A percentile compares a stretch with the other conserved stretches of the same genome.
These are phyloP conservation scores for Ctenosaura bakeri DNA, from an alignment of 2,797 vertebrate genomes.

Conservation along the genomic window DNA sequence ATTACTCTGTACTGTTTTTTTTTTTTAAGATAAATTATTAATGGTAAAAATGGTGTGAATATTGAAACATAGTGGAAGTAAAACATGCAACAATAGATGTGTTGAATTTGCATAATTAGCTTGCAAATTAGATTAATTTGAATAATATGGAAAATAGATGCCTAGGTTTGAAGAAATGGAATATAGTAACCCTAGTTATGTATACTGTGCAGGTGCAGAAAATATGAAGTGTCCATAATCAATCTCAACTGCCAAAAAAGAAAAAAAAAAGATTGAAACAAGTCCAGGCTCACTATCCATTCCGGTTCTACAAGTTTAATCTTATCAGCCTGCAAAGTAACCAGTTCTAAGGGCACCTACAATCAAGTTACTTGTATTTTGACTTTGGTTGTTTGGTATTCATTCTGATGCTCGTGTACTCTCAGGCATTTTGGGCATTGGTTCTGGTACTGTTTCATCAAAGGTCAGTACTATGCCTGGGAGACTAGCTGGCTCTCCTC, in stretches of 20 bases:
- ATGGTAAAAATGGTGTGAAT: too few species aligned
- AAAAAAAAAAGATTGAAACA: neutral
- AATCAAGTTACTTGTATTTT: neutral
- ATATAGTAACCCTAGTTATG: neutral
- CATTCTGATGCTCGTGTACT: neutral
- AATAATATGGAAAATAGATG: too few species aligned
- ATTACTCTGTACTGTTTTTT: too few species aligned
- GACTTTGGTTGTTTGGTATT: neutral
- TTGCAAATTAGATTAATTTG: too few species aligned
- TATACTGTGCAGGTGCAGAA: neutral
- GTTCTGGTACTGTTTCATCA: too few species aligned
- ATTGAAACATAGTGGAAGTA: too few species aligned
- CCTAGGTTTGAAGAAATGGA: too few species aligned
- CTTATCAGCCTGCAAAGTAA: neutral
- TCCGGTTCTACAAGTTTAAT: neutral
- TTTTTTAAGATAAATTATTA: too few species aligned
- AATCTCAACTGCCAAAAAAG: neutral
- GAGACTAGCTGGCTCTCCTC: too few species aligned
- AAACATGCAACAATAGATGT: too few species aligned
- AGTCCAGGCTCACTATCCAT: neutral
- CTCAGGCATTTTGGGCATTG: neutral
- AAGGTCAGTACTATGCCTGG: too few species aligned
- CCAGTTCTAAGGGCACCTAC: neutral
- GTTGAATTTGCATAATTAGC: too few species aligned
- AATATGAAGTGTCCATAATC: neutral